Base-by-base conservation (phyloP, 2,113 vertebrate species). In the Antennarius striatus region DNA sequence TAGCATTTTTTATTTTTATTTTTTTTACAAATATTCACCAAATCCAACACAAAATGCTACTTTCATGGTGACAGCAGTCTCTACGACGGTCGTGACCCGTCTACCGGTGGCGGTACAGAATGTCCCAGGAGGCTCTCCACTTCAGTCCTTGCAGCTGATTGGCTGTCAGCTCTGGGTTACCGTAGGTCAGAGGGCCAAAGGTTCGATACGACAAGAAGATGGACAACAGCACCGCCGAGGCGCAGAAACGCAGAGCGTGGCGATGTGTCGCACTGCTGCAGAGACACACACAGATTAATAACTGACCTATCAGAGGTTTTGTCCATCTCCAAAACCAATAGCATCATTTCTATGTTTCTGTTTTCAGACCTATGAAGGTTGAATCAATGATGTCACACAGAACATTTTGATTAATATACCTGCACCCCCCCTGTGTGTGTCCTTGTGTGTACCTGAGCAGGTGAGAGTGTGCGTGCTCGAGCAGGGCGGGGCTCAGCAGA, bases 181-280 rank as follows among this genome's bases (percentile, higher is more conserved):
- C 89, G 5, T 87, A 91, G 66, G 89, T 91, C 71, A 91, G 16
- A 50, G 89, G 89, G 58, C 83, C 75, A 71, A 90, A 85, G 45
- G 63, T 79, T 15, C 15, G 32, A 42, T 86, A 91, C 0, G 83
- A 77, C 75, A 82, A 22, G 56, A 84, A 85, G 56, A 86, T 45
- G 0, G 59, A 78, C 10, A 68, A 0, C 48, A 77, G 7, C 8
- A 61, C 51, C 0, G 73, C 62, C 0, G 9, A 4, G 4, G 39
- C 63, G 0, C 79, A 81, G 16, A 78, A 68, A 40, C 45, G 32
- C 53, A 85, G 28, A 0, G 42, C 54, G 1, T 47, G 63, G 1
- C 67, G 81, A 15, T 57, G 68, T 10, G 1, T 8, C 3, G 1
- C 17, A 17, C 22, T 69, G 72, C 83, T 83, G 66, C 5, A 54